A percentile compares a stretch with the other conserved stretches of the same genome.
These are phyloP conservation scores for Cheilosia soror DNA, from an alignment of 2,888 invertebrate species.

Conservation along the genomic window DNA sequence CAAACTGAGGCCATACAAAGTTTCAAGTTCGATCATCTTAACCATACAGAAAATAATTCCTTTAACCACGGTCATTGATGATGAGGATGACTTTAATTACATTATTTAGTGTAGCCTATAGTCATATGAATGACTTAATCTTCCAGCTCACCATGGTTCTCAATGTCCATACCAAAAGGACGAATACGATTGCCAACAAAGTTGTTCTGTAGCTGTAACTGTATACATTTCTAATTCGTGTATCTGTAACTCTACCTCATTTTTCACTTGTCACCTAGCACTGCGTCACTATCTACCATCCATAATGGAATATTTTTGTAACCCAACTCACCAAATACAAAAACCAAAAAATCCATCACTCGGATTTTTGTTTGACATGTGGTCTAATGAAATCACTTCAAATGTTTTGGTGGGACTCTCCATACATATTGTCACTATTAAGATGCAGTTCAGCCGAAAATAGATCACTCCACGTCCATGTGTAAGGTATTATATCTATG, in stretches of 20 bases:
- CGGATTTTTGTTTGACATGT: slow-evolving; percentile 52
- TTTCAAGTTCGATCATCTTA: too few relatives aligned
- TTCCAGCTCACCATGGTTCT: too few relatives aligned
- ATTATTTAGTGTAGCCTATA: too few relatives aligned
- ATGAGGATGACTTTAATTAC: too few relatives aligned
- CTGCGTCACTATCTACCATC: not conserved
- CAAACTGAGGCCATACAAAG: too few relatives aligned
- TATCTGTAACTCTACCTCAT: not conserved
- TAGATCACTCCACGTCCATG: slow-evolving; percentile 28
- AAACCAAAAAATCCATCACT: slow-evolving; percentile 31
- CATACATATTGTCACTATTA: slow-evolving; percentile 36
- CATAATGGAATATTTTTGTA: slow-evolving; percentile 14
- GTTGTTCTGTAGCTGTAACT: too few relatives aligned
- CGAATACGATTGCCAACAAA: too few relatives aligned
- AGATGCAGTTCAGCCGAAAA: slow-evolving; percentile 56
- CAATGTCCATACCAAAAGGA: too few relatives aligned
- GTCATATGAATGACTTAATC: too few relatives aligned
- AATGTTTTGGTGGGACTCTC: slow-evolving; percentile 55
- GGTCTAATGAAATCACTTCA: slow-evolving; percentile 57
- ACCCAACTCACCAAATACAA: slow-evolving; percentile 18
- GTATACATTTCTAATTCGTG: too few relatives aligned
- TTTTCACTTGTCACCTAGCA: slow-evolving; percentile 5
- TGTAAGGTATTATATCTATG: not conserved
- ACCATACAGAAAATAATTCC: too few relatives aligned
- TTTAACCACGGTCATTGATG: too few relatives aligned